phyloP scores from a whole-genome alignment of 2,888 invertebrate species.

The Ligdia adustata region DNA sequence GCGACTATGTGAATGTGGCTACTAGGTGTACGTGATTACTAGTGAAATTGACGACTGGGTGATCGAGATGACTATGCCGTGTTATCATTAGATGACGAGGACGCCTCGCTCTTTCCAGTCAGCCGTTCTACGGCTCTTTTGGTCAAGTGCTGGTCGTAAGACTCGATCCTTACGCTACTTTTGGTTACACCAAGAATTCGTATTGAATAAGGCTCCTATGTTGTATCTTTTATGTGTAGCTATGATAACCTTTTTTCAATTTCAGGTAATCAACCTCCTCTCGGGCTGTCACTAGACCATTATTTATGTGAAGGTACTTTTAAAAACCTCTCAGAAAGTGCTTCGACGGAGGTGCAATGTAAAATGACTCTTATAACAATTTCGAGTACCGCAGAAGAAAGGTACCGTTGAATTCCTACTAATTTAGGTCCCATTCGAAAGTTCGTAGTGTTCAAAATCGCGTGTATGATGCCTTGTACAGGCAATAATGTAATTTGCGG shows the following conservation, averaged over 20 bases:
- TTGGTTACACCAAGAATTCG: too few relatives aligned
- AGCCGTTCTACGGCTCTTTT: too few relatives aligned
- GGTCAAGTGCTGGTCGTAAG: too few relatives aligned
- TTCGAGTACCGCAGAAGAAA: constrained; percentile 37
- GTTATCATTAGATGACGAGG: too few relatives aligned
- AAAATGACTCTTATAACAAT: constrained; percentile 31
- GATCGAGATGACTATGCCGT: too few relatives aligned
- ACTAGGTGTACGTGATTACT: too few relatives aligned
- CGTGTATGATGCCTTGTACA: constrained; percentile 4
- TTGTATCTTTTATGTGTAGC: constrained; percentile 31
- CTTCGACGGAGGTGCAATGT: constrained; percentile 67
- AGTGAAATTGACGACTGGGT: too few relatives aligned
- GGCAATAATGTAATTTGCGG: background rate
- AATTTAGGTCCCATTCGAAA: constrained; percentile 61
- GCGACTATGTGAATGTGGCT: too few relatives aligned
- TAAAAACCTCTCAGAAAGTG: constrained; percentile 80
- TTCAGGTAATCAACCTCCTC: constrained; percentile 51
- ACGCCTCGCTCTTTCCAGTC: too few relatives aligned
- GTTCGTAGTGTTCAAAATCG: constrained; percentile 38
- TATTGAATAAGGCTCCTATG: too few relatives aligned
- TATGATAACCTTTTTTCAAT: constrained; percentile 8
- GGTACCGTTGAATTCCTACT: constrained; percentile 65
- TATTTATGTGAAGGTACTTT: constrained; percentile 27
- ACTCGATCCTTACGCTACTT: too few relatives aligned
- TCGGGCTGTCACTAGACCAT: constrained; percentile 43